A percentile compares a stretch with the other conserved stretches of the same genome.
Conservation (phyloP, 2,797 vertebrate species). For the Acropternis orthonyx region DNA sequence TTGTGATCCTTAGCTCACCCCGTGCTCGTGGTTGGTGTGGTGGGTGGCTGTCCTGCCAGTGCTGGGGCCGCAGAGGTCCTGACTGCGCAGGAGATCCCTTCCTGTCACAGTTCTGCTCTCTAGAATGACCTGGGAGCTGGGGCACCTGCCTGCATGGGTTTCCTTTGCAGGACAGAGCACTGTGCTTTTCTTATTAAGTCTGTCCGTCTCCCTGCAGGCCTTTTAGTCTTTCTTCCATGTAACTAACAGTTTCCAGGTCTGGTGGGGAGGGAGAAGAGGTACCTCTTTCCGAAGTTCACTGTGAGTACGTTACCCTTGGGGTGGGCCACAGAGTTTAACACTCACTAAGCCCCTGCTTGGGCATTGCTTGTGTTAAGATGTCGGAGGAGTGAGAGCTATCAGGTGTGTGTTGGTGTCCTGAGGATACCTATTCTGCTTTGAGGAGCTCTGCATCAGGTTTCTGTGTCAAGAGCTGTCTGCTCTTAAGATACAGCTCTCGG, state of each 20-base stretch:
- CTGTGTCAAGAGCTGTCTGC: constrained; percentile 10
- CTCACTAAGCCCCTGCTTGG: background rate
- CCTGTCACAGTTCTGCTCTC: background rate
- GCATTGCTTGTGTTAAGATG: background rate
- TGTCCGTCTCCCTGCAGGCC: background rate
- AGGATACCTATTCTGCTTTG: background rate
- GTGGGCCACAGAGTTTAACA: background rate
- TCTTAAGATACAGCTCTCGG: background rate
- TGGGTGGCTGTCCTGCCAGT: background rate
- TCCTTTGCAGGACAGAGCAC: background rate
- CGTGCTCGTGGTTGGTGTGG: background rate
- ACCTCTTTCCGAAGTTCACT: background rate
- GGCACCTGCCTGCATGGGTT: background rate
- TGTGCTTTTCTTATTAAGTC: background rate
- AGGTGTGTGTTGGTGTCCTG: constrained; percentile 18
- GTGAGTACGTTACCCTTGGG: background rate
- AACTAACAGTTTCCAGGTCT: background rate
- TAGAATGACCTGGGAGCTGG: background rate
- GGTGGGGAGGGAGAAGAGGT: background rate
- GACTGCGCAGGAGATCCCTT: background rate
- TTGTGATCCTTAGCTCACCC: background rate
- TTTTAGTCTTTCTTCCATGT: background rate
- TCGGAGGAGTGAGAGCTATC: background rate
- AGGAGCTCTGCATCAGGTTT: constrained; percentile 27
- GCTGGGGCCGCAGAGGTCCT: background rate